Evolutionary conservation across 2,888 invertebrate genomes (phyloP).

Genomic region (Automeris io): DNA sequence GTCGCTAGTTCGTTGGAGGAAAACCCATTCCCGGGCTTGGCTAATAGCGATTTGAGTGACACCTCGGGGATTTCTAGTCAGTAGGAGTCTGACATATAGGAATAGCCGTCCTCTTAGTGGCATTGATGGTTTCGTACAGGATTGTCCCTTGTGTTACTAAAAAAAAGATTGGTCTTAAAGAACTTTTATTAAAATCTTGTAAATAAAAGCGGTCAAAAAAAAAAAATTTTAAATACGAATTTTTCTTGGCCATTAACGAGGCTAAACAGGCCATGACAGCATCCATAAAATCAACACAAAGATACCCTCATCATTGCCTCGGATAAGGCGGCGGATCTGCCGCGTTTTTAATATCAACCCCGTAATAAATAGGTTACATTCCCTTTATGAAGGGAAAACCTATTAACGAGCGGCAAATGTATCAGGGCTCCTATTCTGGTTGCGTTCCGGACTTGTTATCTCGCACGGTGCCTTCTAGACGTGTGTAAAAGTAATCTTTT

Average conservation of each 20-base stretch:
- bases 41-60: too few relatives aligned
- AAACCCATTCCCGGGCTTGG: too few relatives aligned
- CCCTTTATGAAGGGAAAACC: conserved; percentile 75
- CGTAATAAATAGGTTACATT: conserved; percentile 75
- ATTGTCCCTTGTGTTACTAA: too few relatives aligned
- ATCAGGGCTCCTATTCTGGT: conserved; percentile 45
- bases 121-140: too few relatives aligned
- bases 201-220: conserved; percentile 7
- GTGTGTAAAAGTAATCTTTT: too few relatives aligned
- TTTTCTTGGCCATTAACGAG: conserved; percentile 40
- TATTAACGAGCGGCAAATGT: conserved; percentile 71
- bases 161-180: conserved; percentile 22
- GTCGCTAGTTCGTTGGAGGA: too few relatives aligned
- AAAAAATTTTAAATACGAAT: conserved; percentile 11
- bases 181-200: conserved; percentile 42
- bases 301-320: conserved; percentile 41
- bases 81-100: too few relatives aligned
- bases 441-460: conserved; percentile 8
- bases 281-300: conserved; percentile 35
- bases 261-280: conserved; percentile 63
- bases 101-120: too few relatives aligned
- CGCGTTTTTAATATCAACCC: conserved; percentile 69
- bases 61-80: too few relatives aligned
- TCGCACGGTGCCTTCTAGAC: not conserved
- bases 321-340: conserved; percentile 57